Conservation (phyloP, 2,113 vertebrate species). For the Meriones unguiculatus region DNA sequence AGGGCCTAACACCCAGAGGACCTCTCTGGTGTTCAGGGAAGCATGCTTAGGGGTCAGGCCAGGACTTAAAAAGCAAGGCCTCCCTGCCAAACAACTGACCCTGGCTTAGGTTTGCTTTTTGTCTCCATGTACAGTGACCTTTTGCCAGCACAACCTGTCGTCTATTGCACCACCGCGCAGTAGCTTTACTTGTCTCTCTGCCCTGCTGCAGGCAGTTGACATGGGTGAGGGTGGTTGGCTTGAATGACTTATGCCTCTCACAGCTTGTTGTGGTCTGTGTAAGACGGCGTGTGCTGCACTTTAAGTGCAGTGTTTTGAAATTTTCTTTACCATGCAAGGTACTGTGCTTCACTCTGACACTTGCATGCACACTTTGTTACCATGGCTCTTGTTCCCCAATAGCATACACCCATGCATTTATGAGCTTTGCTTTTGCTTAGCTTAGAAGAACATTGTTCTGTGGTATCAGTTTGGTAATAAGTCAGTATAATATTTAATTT, state of each 20-base stretch:
- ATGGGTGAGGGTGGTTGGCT: neutral
- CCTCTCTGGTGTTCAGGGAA: conserved; percentile 29
- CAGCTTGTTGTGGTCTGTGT: neutral
- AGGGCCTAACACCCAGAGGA: conserved; percentile 37
- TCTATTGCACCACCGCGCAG: neutral
- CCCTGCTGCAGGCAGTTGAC: neutral
- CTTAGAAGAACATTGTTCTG: neutral
- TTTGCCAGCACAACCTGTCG: neutral
- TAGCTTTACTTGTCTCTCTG: neutral
- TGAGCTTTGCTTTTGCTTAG: conserved; percentile 26
- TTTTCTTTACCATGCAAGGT: neutral
- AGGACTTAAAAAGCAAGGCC: neutral
- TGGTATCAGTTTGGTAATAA: conserved; percentile 3
- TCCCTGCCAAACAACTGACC: conserved; percentile 25
- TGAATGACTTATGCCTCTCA: conserved; percentile 5
- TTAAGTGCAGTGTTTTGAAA: conserved; percentile 40
- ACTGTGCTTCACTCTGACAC: neutral
- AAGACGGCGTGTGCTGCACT: neutral
- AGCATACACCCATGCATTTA: neutral
- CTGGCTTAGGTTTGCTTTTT: conserved; percentile 15
- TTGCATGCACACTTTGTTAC: neutral
- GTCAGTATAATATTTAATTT: conserved; percentile 10
- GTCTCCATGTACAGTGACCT: neutral
- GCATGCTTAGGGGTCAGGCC: conserved; percentile 29
- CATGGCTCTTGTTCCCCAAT: neutral